These are phyloP conservation scores for Brachyopa scutellaris DNA, from an alignment of 2,888 invertebrate genomes.

Conservation along the genomic window DNA sequence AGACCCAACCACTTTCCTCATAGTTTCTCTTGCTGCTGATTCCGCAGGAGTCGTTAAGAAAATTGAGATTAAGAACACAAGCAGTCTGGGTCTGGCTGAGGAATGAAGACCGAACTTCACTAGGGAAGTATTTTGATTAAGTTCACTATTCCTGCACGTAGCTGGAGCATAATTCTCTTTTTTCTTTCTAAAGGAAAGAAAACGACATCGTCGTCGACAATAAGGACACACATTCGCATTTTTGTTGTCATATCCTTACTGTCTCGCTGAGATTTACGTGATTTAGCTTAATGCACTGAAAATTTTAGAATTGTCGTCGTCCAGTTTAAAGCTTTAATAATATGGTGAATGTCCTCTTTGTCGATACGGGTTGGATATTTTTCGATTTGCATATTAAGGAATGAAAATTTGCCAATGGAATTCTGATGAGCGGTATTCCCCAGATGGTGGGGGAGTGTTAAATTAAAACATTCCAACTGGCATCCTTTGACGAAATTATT, in stretches of 20 bases:
- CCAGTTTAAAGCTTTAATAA: slow-evolving; percentile 59
- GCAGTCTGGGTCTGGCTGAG: slow-evolving; percentile 31
- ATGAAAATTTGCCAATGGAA: slow-evolving; percentile 72
- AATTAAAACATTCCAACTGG: slow-evolving; percentile 70
- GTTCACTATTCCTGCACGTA: slow-evolving; percentile 67
- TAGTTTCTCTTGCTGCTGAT: slow-evolving; percentile 13
- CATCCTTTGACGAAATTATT: slow-evolving; percentile 70
- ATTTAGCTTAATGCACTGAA: slow-evolving; percentile 42
- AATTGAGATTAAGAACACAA: slow-evolving; percentile 69
- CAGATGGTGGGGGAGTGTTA: slow-evolving; percentile 35
- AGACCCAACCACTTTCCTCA: slow-evolving; percentile 4
- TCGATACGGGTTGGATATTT: slow-evolving; percentile 1
- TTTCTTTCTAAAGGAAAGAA: slow-evolving; percentile 10
- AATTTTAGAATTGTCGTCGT: background rate
- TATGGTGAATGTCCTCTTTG: slow-evolving; percentile 28
- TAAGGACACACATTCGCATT: slow-evolving; percentile 52
- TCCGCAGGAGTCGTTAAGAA: slow-evolving; percentile 67
- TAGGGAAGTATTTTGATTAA: slow-evolving; percentile 68
- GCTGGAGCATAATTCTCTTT: slow-evolving; percentile 45
- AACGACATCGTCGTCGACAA: slow-evolving; percentile 38
- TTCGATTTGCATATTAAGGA: slow-evolving; percentile 69
- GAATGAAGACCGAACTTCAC: slow-evolving; percentile 10
- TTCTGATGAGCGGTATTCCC: slow-evolving; percentile 64
- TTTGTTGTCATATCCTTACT: slow-evolving; percentile 51
- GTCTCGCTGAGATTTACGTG: slow-evolving; percentile 60